A percentile compares a stretch with the other conserved stretches of the same genome.
phyloP scores from a whole-genome alignment of 2,888 invertebrate species.

The Drepanosiphum platanoidis region DNA sequence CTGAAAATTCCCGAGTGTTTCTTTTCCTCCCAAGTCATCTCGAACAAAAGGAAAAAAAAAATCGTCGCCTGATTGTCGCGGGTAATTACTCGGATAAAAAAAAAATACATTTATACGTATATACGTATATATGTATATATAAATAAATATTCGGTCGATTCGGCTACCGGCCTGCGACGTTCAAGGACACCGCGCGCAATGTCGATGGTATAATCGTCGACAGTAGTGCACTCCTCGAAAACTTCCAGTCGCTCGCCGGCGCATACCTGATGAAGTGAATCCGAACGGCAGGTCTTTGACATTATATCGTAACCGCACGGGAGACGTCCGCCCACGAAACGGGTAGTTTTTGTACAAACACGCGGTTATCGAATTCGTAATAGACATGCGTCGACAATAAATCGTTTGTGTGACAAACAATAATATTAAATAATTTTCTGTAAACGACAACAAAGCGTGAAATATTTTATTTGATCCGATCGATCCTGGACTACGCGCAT shows the following conservation, averaged over 20 bases:
- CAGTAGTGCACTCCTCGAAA: slow-evolving; percentile 42
- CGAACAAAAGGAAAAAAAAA: slow-evolving; percentile 16
- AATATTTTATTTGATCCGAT: not conserved
- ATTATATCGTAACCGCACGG: slow-evolving; percentile 40
- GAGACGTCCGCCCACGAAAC: slow-evolving; percentile 34
- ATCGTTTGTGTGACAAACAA: not conserved
- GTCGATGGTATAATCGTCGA: slow-evolving; percentile 18
- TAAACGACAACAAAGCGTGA: not conserved
- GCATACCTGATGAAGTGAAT: slow-evolving; percentile 46
- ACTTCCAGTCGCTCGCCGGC: slow-evolving; percentile 7
- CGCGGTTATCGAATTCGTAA: slow-evolving; percentile 11
- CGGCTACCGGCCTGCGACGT: slow-evolving; percentile 18
- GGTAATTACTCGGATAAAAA: slow-evolving; percentile 40
- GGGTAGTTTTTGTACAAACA: slow-evolving; percentile 25
- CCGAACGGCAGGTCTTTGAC: slow-evolving; percentile 54
- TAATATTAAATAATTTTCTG: too few species aligned
- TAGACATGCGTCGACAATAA: not conserved
- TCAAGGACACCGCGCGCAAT: slow-evolving; percentile 42
- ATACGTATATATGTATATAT: too few species aligned
- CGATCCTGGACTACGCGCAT: too few species aligned
- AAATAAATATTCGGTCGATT: slow-evolving; percentile 16
- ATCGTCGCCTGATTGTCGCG: slow-evolving; percentile 20
- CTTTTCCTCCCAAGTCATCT: not conserved
- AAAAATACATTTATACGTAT: too few species aligned
- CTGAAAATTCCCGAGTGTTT: not conserved